Evolutionary conservation across 2,888 invertebrate species (phyloP).

Genomic region (Metopia argyrocephala): DNA sequence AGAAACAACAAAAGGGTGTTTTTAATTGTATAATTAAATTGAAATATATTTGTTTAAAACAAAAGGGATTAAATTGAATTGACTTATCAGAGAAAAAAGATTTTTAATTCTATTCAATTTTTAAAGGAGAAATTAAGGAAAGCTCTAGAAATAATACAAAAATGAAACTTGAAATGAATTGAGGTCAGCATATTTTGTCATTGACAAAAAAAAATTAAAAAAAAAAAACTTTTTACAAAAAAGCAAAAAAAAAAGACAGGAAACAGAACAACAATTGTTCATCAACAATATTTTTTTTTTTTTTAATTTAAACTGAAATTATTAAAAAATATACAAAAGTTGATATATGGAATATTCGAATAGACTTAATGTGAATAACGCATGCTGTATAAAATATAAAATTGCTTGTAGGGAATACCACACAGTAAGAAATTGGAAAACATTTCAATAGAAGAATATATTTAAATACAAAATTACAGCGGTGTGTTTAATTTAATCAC

Average conservation of each 20-base stretch:
- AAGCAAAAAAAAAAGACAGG: neutral
- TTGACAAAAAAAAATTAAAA: neutral
- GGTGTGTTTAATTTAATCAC: too few relatives aligned
- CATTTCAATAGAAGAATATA: too few relatives aligned
- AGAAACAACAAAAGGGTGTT: slow-evolving; percentile 34
- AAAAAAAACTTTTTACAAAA: neutral
- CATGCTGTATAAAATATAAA: slow-evolving; percentile 4
- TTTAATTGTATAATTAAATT: slow-evolving; percentile 45
- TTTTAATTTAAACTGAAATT: neutral
- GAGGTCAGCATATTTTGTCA: slow-evolving; percentile 9
- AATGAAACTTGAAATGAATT: neutral
- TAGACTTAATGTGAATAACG: neutral
- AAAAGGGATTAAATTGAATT: slow-evolving; percentile 33
- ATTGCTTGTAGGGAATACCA: too few relatives aligned
- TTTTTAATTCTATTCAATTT: slow-evolving; percentile 22
- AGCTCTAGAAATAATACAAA: neutral
- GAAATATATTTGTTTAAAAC: slow-evolving; percentile 16
- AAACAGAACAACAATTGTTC: slow-evolving; percentile 36
- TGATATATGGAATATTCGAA: too few relatives aligned
- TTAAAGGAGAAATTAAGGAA: neutral
- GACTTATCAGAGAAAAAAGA: slow-evolving; percentile 26
- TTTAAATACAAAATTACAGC: too few relatives aligned
- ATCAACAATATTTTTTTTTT: neutral
- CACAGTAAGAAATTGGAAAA: too few relatives aligned
- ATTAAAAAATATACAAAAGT: too few relatives aligned